Base-by-base conservation (phyloP, 2,797 vertebrate genomes). In the Cryptoblepharus egeriae region DNA sequence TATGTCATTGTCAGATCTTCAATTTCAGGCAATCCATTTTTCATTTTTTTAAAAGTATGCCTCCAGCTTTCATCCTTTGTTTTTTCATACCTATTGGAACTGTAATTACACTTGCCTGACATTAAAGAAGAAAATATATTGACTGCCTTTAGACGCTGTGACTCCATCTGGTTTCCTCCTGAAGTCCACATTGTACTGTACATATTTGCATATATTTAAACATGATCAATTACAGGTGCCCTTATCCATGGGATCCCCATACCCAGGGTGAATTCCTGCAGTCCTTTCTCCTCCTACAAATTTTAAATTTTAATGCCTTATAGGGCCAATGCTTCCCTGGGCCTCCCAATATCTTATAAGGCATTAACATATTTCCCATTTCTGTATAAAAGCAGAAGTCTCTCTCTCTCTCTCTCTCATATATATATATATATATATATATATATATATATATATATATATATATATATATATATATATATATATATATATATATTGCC, bases 91-190 rank as follows among this genome's bases (percentile, higher is more conserved):
- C n/a, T 61, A 42, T 32, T 69, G 52, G 65, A 57, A 37, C 42
- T 42, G 18, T 49, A n/a, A 63, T 80, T 30, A 61, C 42, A 71
- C 39, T 20, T 70, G 68, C 37, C 12, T 70, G 39, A 72, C 60
- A 63, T 61, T 32, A 80, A 12, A 71, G 39, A 79, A 60, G 39
- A 79, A 60, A 79, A 45, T 61, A 26, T 32, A 68, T 49, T 71
- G 55, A 32, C 16, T 79, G 35, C 65, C 55, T 28, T n/a, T 57
- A 69, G 49, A 28, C 9, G 32, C 68, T 70, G 22, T 32, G 35
- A 49, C 5, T 71, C 73, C 22, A 8, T 24, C 39, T 64, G 60
- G 42, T 63, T 4, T 15, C 24, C 55, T 45, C 39, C 20, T 32
- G n/a, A 63, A 61, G 7, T 72, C 35, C 9, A 30, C 37, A 30